Percentiles rank a stretch among this genome's conserved stretches.
Evolutionary conservation across 2,888 invertebrate species (phyloP).

Genomic region (Sinhomidia bicolor): DNA sequence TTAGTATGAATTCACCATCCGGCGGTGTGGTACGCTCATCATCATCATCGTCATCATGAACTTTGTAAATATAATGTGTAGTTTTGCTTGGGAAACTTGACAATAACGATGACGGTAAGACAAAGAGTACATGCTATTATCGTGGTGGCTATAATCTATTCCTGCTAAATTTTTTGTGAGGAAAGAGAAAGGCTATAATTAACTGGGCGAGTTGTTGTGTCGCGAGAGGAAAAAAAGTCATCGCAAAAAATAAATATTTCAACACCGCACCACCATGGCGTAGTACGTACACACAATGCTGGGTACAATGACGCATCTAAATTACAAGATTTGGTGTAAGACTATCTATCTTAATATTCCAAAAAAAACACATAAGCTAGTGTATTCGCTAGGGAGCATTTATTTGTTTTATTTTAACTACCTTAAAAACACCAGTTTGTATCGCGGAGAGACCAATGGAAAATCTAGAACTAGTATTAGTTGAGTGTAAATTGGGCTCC

Average conservation of each 20-base stretch:
- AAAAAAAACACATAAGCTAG: neutral
- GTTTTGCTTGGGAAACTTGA: no score
- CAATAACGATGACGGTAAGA: neutral
- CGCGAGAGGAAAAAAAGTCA: neutral
- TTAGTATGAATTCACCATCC: no score
- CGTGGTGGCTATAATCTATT: neutral
- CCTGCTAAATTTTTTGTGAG: neutral
- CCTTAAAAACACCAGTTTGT: no score
- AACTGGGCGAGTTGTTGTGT: slow-evolving; percentile 34
- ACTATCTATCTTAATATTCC: neutral
- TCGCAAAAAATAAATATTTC: neutral
- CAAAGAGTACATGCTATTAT: neutral
- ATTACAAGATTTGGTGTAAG: neutral
- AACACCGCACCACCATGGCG: neutral
- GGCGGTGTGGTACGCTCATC: neutral
- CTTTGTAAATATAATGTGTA: no score
- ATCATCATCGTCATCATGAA: neutral
- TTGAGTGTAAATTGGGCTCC: no score
- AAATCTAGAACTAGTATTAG: no score
- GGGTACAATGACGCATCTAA: neutral
- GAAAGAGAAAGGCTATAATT: slow-evolving; percentile 24
- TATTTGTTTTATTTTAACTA: no score
- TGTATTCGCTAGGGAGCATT: no score
- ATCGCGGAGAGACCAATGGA: no score
- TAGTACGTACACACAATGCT: neutral